phyloP scores from a whole-genome alignment of 2,113 vertebrate genomes.

The Narcine bancroftii region DNA sequence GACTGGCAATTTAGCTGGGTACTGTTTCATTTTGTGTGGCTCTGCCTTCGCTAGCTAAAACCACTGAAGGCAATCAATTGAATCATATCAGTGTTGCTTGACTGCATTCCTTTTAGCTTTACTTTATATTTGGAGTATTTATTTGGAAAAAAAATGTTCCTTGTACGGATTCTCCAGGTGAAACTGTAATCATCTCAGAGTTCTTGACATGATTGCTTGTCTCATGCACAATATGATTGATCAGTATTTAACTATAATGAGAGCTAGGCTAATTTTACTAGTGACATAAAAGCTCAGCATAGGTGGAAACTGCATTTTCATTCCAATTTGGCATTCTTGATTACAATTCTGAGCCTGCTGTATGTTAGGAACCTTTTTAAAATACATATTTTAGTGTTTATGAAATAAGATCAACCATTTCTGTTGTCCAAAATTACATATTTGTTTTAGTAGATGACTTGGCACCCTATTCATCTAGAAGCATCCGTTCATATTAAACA shows the following conservation, averaged over 20 bases:
- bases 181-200: background rate
- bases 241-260: background rate
- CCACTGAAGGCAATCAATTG: background rate
- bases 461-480: background rate
- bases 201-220: background rate
- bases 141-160: background rate
- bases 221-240: background rate
- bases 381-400: background rate
- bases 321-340: background rate
- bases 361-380: slow-evolving; percentile 11
- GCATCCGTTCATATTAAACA: background rate
- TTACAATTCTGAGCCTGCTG: background rate
- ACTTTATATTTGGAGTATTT: background rate
- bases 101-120: background rate
- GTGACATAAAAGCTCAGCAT: background rate
- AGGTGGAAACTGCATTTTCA: background rate
- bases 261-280: background rate
- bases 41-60: background rate
- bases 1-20: background rate
- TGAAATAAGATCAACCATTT: background rate
- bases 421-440: background rate
- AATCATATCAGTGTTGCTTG: background rate
- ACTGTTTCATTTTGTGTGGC: background rate
- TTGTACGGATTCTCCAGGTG: background rate
- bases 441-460: background rate